Evolutionary conservation across 2,888 invertebrate genomes (phyloP).

Genomic region (Catocala fraxini): DNA sequence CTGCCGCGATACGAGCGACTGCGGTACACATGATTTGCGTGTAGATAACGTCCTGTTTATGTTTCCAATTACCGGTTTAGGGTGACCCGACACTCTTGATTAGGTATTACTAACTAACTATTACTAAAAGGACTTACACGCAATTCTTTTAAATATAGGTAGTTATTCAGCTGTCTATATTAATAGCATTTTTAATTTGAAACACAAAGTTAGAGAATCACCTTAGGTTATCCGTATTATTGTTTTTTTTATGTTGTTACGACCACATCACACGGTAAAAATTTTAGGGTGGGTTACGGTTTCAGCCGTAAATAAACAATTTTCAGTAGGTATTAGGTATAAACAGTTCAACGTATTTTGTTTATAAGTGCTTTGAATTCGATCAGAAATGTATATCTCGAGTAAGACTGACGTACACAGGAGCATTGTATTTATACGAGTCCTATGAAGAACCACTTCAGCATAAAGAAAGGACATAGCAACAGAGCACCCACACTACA

Average conservation of each 20-base stretch:
- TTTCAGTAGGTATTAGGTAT: too few species aligned
- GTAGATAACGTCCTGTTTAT: conserved; percentile 45
- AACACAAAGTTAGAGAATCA: too few species aligned
- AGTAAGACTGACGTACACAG: conserved; percentile 20
- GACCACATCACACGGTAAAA: too few species aligned
- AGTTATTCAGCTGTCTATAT: too few species aligned
- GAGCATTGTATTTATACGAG: conserved; percentile 32
- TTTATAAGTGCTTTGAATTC: not conserved
- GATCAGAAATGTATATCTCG: not conserved
- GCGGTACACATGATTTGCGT: conserved; percentile 59
- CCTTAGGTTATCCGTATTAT: too few species aligned
- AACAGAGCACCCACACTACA: not conserved
- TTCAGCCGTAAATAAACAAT: too few species aligned
- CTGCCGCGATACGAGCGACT: conserved; percentile 68
- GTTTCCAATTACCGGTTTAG: conserved; percentile 39
- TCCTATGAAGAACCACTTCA: conserved; percentile 23
- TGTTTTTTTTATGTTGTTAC: too few species aligned
- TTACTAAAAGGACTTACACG: too few species aligned
- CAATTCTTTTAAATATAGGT: too few species aligned
- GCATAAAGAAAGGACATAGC: conserved; percentile 13
- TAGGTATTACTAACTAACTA: conserved; percentile 1
- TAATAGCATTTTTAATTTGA: too few species aligned
- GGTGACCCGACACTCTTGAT: conserved; percentile 14
- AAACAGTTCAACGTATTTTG: too few species aligned
- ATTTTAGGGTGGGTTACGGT: too few species aligned